Conservation (phyloP, 2,113 vertebrate species). For the Campylomormyrus tamandua region DNA sequence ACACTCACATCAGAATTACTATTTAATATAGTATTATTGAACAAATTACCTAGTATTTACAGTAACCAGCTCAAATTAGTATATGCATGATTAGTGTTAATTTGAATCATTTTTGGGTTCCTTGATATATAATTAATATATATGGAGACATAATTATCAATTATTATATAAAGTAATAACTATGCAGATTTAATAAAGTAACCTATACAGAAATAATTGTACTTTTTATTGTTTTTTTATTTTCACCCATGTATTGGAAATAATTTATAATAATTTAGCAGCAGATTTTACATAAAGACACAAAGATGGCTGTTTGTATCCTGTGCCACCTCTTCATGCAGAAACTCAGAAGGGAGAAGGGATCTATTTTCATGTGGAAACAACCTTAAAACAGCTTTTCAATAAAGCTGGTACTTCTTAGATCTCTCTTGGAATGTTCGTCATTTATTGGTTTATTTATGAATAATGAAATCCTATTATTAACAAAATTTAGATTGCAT, state of each 20-base stretch:
- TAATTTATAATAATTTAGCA: neutral
- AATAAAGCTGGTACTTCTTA: neutral
- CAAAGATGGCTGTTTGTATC: neutral
- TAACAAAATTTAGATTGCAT: neutral
- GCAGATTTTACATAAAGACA: neutral
- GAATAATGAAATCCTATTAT: neutral
- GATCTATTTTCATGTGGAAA: constrained; percentile 35
- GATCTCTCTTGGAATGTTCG: neutral
- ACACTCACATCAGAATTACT: neutral
- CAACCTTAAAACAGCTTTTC: neutral
- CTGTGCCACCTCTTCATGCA: constrained; percentile 37
- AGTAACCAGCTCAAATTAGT: neutral
- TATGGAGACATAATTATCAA: neutral
- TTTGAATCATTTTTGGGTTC: neutral
- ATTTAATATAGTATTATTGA: neutral
- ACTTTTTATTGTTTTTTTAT: neutral
- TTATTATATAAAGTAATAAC: neutral
- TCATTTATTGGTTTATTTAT: neutral
- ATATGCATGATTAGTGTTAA: neutral
- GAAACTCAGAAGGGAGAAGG: constrained; percentile 45
- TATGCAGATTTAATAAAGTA: neutral
- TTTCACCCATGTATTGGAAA: neutral
- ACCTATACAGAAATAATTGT: neutral
- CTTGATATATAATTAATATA: neutral
- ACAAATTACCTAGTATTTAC: neutral